Evolutionary conservation across 2,888 invertebrate species (phyloP).

Genomic region (Agrotis segetum): DNA sequence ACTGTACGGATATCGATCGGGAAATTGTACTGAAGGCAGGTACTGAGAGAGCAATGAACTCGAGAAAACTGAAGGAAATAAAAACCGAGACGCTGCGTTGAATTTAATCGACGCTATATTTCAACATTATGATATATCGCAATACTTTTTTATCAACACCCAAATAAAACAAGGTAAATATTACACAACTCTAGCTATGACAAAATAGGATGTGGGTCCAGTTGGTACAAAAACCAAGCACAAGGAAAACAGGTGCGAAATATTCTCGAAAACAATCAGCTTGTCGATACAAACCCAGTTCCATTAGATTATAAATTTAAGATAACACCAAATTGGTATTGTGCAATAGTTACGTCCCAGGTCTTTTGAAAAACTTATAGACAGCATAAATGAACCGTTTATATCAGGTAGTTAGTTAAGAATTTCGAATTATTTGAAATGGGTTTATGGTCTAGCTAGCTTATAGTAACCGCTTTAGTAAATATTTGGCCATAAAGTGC

Average conservation of each 20-base stretch:
- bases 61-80: conserved; percentile 25
- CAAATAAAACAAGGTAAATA: conserved; percentile 27
- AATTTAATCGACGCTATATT: conserved; percentile 4
- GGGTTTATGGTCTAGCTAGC: conserved; percentile 10
- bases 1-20: conserved; percentile 38
- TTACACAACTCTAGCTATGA: conserved; percentile 7
- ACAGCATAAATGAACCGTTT: conserved; percentile 15
- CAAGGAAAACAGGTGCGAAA: conserved; percentile 57
- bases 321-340: conserved; percentile 52
- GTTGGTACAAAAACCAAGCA: conserved; percentile 41
- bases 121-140: conserved; percentile 5
- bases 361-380: conserved; percentile 34
- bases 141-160: conserved; percentile 5
- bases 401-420: conserved; percentile 12
- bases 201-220: conserved; percentile 44
- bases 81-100: background rate
- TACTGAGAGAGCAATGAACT: conserved; percentile 35
- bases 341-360: conserved; percentile 44
- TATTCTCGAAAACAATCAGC: conserved; percentile 52
- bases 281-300: conserved; percentile 43
- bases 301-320: conserved; percentile 42
- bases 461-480: conserved; percentile 6
- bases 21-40: conserved; percentile 21
- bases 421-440: conserved; percentile 23
- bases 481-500: background rate